Percentiles rank a stretch among this genome's conserved stretches.
phyloP scores from a whole-genome alignment of 2,113 vertebrate genomes.

The Dendrocopos noguchii region DNA sequence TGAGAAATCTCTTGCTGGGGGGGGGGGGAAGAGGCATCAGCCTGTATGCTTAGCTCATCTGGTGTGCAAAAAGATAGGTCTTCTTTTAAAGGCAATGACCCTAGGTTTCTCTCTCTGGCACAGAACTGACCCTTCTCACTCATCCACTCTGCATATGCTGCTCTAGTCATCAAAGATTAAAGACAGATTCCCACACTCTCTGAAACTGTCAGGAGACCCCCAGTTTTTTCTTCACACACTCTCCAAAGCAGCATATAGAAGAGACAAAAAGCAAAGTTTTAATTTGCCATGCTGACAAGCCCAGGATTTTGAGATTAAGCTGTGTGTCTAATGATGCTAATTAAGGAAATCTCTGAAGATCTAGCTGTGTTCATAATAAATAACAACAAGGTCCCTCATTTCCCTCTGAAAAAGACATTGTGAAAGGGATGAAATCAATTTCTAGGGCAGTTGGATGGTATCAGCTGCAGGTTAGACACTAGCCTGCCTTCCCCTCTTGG shows the following conservation, averaged over 20 bases:
- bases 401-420: neutral
- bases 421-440: neutral
- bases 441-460: neutral
- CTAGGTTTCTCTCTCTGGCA: neutral
- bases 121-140: neutral
- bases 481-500: neutral
- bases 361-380: slow-evolving; percentile 52
- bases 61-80: neutral
- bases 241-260: neutral
- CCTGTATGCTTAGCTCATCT: neutral
- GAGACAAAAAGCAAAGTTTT: slow-evolving; percentile 6
- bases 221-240: slow-evolving; percentile 3
- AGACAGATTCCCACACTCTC: slow-evolving; percentile 50
- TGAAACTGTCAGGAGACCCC: slow-evolving; percentile 28
- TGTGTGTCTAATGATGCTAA: slow-evolving; percentile 63
- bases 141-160: neutral
- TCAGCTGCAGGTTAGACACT: neutral
- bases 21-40: neutral
- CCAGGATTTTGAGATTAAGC: slow-evolving; percentile 68
- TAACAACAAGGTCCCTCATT: slow-evolving; percentile 51
- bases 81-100: slow-evolving; percentile 18
- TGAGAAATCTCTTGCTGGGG: slow-evolving; percentile 5
- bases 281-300: slow-evolving; percentile 59
- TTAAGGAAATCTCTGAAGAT: slow-evolving; percentile 65
- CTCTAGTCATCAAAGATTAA: slow-evolving; percentile 39